Percentiles rank a stretch among this genome's conserved stretches.
These are phyloP conservation scores for Scytalopus superciliaris DNA, from an alignment of 2,113 vertebrate species.

Conservation along the genomic window DNA sequence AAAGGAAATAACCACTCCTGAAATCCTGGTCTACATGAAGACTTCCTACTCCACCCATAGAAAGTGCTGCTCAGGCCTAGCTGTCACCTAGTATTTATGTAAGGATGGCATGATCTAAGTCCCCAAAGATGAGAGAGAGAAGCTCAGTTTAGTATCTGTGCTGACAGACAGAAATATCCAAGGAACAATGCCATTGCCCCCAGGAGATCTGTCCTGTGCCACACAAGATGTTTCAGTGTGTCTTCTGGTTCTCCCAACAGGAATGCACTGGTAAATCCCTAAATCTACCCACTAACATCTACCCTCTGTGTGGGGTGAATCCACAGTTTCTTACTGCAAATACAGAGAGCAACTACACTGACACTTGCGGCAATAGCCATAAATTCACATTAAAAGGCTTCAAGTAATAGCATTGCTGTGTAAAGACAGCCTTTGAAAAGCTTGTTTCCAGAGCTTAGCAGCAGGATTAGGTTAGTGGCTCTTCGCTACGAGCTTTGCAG, in stretches of 20 bases:
- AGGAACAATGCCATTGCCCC: not conserved
- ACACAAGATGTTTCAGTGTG: not conserved
- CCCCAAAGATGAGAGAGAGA: not conserved
- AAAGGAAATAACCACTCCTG: not conserved
- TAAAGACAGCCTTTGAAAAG: conserved; percentile 37
- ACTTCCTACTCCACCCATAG: not conserved
- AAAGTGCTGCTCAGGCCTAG: not conserved
- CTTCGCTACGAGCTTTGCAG: conserved; percentile 36
- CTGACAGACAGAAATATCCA: not conserved
- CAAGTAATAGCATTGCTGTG: conserved; percentile 1
- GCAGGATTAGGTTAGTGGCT: conserved; percentile 58
- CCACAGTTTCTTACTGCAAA: not conserved
- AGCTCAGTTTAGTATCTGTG: not conserved
- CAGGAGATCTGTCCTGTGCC: not conserved
- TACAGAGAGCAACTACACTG: not conserved
- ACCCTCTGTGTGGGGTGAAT: not conserved
- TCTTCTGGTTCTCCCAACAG: not conserved
- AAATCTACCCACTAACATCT: not conserved
- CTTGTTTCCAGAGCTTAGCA: conserved; percentile 49
- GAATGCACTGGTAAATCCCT: not conserved
- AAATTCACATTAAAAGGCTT: conserved; percentile 31
- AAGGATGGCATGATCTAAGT: not conserved
- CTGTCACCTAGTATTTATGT: not conserved
- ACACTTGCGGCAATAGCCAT: not conserved
- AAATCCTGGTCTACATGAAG: not conserved